Evolutionary conservation across 2,797 vertebrate genomes (phyloP).

Genomic region (Enteromius unitaeniatus): DNA sequence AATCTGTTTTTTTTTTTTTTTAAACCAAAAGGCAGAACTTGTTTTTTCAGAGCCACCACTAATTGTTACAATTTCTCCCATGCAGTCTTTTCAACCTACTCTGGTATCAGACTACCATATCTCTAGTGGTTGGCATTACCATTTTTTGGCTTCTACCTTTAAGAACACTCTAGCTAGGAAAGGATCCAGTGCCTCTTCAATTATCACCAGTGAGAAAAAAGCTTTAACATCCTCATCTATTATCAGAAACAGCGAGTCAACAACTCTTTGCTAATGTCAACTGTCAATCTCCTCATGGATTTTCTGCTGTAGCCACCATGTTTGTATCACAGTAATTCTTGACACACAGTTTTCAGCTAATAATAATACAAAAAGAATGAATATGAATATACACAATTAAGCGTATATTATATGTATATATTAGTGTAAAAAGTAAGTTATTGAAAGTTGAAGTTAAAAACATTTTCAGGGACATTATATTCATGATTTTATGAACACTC

Average conservation of each 20-base stretch:
- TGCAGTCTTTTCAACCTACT: background rate
- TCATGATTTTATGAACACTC: background rate
- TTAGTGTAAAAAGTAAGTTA: background rate
- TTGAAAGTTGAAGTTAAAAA: background rate
- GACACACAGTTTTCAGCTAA: background rate
- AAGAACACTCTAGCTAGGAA: background rate
- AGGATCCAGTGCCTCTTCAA: background rate
- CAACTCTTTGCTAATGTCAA: slow-evolving; percentile 23
- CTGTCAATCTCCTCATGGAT: slow-evolving; percentile 13
- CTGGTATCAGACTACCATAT: too few species aligned
- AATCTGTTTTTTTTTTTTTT: too few species aligned
- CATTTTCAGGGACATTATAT: background rate
- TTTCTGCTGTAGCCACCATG: background rate
- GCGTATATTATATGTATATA: too few species aligned
- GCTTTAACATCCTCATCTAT: background rate
- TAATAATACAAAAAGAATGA: background rate
- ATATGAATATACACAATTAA: background rate
- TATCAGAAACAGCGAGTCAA: slow-evolving; percentile 26
- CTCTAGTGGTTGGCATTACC: background rate
- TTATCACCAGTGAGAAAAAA: background rate
- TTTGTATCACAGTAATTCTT: background rate
- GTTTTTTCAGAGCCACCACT: background rate
- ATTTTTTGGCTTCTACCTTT: background rate
- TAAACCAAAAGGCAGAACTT: background rate
- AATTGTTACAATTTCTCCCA: background rate